Percentiles rank a stretch among this genome's conserved stretches.
Evolutionary conservation across 2,797 vertebrate species (phyloP).

Genomic region (Psittacula derbiana): DNA sequence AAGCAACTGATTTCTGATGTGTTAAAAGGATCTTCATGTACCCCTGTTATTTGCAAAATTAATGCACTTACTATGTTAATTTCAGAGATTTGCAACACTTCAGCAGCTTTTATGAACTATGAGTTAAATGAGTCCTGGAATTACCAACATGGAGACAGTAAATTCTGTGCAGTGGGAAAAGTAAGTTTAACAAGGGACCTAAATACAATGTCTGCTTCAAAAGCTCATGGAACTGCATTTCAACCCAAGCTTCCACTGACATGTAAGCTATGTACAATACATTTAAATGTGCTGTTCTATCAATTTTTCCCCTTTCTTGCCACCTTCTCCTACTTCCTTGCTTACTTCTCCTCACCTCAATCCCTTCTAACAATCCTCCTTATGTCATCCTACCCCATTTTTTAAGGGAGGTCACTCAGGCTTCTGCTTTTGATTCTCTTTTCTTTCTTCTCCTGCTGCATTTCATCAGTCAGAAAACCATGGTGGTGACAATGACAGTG

Average conservation of each 20-base stretch:
- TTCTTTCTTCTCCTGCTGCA: not conserved
- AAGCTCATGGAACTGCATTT: not conserved
- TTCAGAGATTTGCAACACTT: conserved; percentile 50
- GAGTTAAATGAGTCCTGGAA: conserved; percentile 44
- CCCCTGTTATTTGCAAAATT: conserved; percentile 47
- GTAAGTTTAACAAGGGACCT: not conserved
- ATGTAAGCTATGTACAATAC: not conserved
- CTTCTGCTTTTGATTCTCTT: not conserved
- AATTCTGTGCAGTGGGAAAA: conserved; percentile 23
- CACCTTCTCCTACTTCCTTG: not conserved
- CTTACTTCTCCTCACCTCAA: not conserved
- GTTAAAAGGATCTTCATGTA: conserved; percentile 21
- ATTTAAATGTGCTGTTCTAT: not conserved
- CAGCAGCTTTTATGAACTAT: conserved; percentile 46
- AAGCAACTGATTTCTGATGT: conserved; percentile 41
- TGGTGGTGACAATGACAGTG: not conserved
- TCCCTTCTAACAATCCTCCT: not conserved
- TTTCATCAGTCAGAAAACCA: not conserved
- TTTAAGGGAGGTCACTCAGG: not conserved
- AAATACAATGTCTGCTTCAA: not conserved
- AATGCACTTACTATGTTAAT: conserved; percentile 47
- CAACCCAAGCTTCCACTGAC: not conserved
- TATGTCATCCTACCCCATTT: not conserved
- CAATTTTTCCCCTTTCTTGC: not conserved
- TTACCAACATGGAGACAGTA: not conserved